Conservation (phyloP, 2,797 vertebrate genomes). For the Aplochiton taeniatus region DNA sequence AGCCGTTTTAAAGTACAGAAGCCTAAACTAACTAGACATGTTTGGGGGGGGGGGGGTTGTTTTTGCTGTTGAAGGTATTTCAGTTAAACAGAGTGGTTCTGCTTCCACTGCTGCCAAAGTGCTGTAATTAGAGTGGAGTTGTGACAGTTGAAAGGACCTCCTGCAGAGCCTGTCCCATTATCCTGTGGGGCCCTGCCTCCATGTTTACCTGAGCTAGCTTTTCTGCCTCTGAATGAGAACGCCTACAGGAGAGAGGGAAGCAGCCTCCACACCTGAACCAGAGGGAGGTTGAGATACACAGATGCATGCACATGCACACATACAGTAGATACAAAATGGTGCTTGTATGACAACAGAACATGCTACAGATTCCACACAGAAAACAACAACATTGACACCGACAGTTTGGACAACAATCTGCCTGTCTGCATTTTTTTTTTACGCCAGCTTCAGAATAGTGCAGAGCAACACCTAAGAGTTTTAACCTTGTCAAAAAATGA, state of each 20-base stretch:
- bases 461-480: slow-evolving; percentile 1
- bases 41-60: no score
- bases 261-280: slow-evolving; percentile 10
- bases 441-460: slow-evolving; percentile 46
- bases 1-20: no score
- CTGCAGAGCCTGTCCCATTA: slow-evolving; percentile 43
- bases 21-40: slow-evolving; percentile 8
- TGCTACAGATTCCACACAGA: slow-evolving; percentile 25
- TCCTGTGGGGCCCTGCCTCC: slow-evolving; percentile 32
- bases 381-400: neutral
- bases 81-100: slow-evolving; percentile 28
- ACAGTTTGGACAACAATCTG: slow-evolving; percentile 4
- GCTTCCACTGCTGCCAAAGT: slow-evolving; percentile 28
- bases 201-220: slow-evolving; percentile 41
- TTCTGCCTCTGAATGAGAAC: slow-evolving; percentile 36
- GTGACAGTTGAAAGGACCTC: slow-evolving; percentile 48
- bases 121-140: slow-evolving; percentile 46
- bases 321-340: slow-evolving; percentile 24
- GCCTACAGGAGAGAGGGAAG: slow-evolving; percentile 30
- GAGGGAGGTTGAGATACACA: slow-evolving; percentile 21
- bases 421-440: slow-evolving; percentile 54
- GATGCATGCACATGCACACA: slow-evolving; percentile 41
- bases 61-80: neutral
- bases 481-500: slow-evolving; percentile 24
- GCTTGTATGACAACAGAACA: slow-evolving; percentile 19